phyloP scores from a whole-genome alignment of 2,113 vertebrate genomes.

The Dasyornis broadbenti region DNA sequence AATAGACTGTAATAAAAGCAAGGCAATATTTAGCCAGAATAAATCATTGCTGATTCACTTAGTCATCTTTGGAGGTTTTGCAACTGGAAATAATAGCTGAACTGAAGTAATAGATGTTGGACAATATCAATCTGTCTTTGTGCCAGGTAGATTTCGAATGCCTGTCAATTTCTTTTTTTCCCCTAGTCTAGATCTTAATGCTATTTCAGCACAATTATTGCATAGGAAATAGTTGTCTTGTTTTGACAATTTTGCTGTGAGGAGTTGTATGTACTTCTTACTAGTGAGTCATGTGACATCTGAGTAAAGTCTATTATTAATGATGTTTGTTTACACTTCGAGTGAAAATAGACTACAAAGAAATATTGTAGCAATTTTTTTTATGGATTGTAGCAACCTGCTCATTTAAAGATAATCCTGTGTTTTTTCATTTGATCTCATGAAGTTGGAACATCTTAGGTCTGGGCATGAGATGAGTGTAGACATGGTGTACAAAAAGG shows the following conservation, averaged over 20 bases:
- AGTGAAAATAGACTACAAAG: background rate
- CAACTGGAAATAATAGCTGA: background rate
- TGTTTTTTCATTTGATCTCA: background rate
- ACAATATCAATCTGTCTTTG: background rate
- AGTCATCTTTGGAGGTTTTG: background rate
- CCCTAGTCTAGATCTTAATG: background rate
- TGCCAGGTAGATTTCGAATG: background rate
- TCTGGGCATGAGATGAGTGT: background rate
- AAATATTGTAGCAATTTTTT: background rate
- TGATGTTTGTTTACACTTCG: background rate
- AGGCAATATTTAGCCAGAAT: background rate
- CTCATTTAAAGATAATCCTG: background rate
- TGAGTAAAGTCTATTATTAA: background rate
- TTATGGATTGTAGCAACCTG: background rate
- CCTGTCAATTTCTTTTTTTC: background rate
- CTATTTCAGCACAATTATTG: background rate
- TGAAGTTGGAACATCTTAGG: rapidly evolving
- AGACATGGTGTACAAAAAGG: background rate
- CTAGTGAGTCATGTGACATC: background rate
- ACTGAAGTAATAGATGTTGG: background rate
- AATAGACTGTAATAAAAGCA: background rate
- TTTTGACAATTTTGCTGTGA: background rate
- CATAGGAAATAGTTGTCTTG: background rate
- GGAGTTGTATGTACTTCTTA: background rate
- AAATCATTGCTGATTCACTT: background rate